phyloP scores from a whole-genome alignment of 1,140 invertebrate species.

The Euwallacea fornicatus region DNA sequence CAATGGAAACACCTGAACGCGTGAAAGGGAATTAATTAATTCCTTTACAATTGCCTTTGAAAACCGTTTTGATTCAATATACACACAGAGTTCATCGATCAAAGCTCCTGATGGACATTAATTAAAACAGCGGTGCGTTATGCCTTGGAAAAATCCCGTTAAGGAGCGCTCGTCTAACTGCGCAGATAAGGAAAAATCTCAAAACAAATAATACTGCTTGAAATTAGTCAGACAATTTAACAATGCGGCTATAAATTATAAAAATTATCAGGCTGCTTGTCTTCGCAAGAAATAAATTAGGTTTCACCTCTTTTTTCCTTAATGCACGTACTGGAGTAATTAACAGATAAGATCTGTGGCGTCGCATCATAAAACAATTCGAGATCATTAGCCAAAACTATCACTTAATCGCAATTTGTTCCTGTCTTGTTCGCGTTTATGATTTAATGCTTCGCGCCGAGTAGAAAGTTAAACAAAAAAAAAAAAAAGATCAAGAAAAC shows the following conservation, averaged over 20 bases:
- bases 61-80: slow-evolving; percentile 18
- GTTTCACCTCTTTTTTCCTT: slow-evolving; percentile 10
- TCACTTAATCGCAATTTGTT: background rate
- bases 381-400: slow-evolving; percentile 4
- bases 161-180: too few relatives aligned
- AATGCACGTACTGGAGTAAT: slow-evolving; percentile 2
- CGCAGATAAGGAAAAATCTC: background rate
- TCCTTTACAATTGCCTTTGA: slow-evolving; percentile 22
- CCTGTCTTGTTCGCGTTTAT: background rate
- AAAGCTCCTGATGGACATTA: background rate
- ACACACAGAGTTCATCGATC: slow-evolving; percentile 8
- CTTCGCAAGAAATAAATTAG: slow-evolving; percentile 14
- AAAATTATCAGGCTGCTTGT: slow-evolving; percentile 9
- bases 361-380: slow-evolving; percentile 8
- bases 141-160: too few relatives aligned
- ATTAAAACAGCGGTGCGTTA: too few relatives aligned
- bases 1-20: slow-evolving; percentile 31
- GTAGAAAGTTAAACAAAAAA: background rate
- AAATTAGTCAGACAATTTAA: slow-evolving; percentile 11
- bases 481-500: background rate
- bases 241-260: slow-evolving; percentile 4
- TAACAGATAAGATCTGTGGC: slow-evolving; percentile 1
- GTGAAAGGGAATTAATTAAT: slow-evolving; percentile 31
- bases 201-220: slow-evolving; percentile 3
- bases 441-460: background rate